Conservation (phyloP, 2,888 invertebrate species). For the Pristionchus japonicus region DNA sequence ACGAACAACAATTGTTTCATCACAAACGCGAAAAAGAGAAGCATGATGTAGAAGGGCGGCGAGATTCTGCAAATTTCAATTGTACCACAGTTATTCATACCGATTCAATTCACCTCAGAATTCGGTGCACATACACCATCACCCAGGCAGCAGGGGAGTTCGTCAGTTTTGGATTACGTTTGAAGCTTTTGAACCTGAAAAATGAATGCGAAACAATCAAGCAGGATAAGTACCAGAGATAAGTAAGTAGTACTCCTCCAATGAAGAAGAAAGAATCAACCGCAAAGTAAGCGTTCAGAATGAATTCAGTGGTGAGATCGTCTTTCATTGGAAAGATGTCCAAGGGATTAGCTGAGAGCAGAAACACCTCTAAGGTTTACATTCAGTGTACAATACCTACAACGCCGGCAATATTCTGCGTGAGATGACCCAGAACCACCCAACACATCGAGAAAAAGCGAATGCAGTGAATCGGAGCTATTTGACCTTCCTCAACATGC, state of each 20-base stretch:
- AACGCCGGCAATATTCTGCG: background rate
- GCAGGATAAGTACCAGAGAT: too few species aligned
- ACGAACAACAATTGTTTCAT: background rate
- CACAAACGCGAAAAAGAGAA: background rate
- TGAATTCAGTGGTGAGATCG: constrained; percentile 48
- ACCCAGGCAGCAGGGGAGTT: constrained; percentile 49
- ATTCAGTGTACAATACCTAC: background rate
- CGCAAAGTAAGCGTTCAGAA: constrained; percentile 53
- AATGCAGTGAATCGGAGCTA: constrained; percentile 45
- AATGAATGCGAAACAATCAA: constrained; percentile 2
- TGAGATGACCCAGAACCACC: constrained; percentile 29
- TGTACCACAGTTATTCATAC: background rate
- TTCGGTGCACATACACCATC: constrained; percentile 52
- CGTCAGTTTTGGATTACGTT: constrained; percentile 33
- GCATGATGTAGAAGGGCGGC: background rate
- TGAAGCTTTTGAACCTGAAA: constrained; percentile 53
- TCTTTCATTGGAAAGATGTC: constrained; percentile 44
- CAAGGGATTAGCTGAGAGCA: constrained; percentile 45
- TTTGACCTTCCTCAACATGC: constrained; percentile 40
- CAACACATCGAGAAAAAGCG: constrained; percentile 40
- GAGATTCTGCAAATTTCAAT: background rate
- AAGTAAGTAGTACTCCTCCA: constrained; percentile 53
- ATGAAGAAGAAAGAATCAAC: constrained; percentile 62
- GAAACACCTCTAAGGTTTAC: too few species aligned
- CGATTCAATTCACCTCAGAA: constrained; percentile 37